Evolutionary conservation across 2,113 vertebrate species (phyloP).

Genomic region (Beaufortia kweichowensis): DNA sequence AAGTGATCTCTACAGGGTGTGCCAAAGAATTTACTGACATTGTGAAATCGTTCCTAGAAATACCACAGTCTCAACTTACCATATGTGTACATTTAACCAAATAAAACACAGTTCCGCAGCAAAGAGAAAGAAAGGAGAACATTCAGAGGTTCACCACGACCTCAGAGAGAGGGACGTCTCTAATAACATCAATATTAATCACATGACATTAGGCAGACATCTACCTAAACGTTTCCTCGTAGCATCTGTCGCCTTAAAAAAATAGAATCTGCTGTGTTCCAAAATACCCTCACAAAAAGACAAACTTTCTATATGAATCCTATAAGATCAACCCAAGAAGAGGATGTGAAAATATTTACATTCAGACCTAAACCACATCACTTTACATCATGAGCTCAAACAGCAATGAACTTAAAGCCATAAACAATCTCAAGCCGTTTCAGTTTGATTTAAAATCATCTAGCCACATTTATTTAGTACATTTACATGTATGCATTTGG

Average conservation of each 20-base stretch:
- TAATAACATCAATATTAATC: conserved; percentile 43
- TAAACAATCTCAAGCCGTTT: too few relatives aligned
- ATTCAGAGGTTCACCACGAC: conserved; percentile 51
- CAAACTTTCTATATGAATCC: conserved; percentile 3
- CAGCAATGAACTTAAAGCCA: too few relatives aligned
- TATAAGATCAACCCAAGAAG: conserved; percentile 18
- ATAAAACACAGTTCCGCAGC: conserved; percentile 15
- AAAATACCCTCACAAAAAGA: conserved; percentile 8
- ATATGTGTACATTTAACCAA: neutral
- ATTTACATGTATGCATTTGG: too few relatives aligned
- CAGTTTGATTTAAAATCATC: neutral
- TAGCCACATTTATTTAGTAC: neutral
- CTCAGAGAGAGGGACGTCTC: conserved; percentile 19
- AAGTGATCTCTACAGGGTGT: neutral
- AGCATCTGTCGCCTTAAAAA: neutral
- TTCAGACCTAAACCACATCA: conserved; percentile 29
- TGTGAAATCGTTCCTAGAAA: conserved; percentile 28
- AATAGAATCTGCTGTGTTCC: neutral
- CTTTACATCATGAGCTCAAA: conserved; percentile 5
- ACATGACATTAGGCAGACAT: neutral
- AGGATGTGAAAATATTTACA: conserved; percentile 27
- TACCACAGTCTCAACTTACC: conserved; percentile 33
- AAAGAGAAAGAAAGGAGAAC: conserved; percentile 4
- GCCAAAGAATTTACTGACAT: conserved; percentile 20
- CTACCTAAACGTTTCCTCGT: conserved; percentile 30